Evolutionary conservation across 2,797 vertebrate species (phyloP), one percentile per base, ranked within the genome.

Genomic region (Cottoperca gobio): DNA sequence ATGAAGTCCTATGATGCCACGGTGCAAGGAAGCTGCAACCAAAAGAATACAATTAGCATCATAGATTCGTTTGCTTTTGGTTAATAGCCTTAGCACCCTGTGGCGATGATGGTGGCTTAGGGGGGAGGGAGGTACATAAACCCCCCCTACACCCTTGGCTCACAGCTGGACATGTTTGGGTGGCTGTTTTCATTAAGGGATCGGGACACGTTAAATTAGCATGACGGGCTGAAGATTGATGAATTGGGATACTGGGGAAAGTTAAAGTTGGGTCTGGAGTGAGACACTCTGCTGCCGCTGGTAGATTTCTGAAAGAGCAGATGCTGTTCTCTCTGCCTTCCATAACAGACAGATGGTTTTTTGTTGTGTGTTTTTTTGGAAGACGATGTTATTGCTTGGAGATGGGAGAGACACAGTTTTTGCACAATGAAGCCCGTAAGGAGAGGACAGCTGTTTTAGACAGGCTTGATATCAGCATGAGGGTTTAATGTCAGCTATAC

Each of bases 211-310:
- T 87, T 70, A 83, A 84, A 90, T 89, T 50, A 78, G 63, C 70
- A 65, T 49, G 79, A 78, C 45, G 57, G 73, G 84, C 67, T 86
- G 54, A 79, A 76, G 82, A 84, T 79, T 86, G 92, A 92, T 90
- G 82, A 83, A 78, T 72, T 81, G 70, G 74, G 86, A 85, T 84
- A 86, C 58, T 10, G 58, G 50, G 37, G 49, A 21, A 23, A 33
- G 63, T 70, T 74, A 60, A 58, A 82, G 55, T 42, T 0, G 6
- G 24, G 7, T 26, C 57, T 21, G 21, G 43, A 76, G 42, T 43
- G 45, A 39, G 58, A 63, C 66, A 42, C 33, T 33, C 21, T 67
- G 65, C 55, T 71, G 55, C 65, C 42, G 52, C 26, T 46, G 28
- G 8, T 64, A 3, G 46, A 53, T 76, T 63, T 82, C 52, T 73